Evolutionary conservation across 2,797 vertebrate genomes (phyloP).

Genomic region (Morelia viridis): DNA sequence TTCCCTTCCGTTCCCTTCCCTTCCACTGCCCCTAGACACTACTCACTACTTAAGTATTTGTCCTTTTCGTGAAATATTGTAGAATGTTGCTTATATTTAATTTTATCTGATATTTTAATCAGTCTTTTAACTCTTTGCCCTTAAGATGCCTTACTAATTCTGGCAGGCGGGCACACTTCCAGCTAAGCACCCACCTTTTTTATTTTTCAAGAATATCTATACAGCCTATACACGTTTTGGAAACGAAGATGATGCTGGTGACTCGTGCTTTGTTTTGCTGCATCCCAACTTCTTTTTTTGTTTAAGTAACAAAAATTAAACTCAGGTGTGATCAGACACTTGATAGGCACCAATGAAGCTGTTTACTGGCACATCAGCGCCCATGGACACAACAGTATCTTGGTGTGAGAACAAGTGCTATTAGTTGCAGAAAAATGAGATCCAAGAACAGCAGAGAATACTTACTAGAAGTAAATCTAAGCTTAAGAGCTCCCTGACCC

Average conservation of each 20-base stretch:
- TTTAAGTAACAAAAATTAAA: not conserved
- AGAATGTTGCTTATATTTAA: not conserved
- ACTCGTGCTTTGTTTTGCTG: not conserved
- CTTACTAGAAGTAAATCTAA: not conserved
- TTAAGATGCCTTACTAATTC: not conserved
- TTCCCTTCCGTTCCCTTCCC: not conserved
- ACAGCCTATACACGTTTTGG: not conserved
- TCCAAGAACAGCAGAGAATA: constrained; percentile 8
- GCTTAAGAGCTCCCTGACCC: not conserved
- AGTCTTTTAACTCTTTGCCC: not conserved
- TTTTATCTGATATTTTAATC: not conserved
- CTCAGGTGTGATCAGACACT: not conserved
- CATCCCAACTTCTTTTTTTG: not conserved
- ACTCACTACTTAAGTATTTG: not conserved
- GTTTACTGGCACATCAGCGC: not conserved
- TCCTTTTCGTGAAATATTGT: not conserved
- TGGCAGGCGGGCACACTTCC: not conserved
- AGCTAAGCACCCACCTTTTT: not conserved
- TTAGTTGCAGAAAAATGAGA: constrained; percentile 13
- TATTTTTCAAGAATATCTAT: not conserved
- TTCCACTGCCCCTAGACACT: not conserved
- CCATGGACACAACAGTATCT: not conserved
- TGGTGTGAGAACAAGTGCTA: not conserved
- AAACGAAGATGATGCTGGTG: not conserved
- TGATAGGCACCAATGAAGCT: not conserved